These are phyloP conservation scores for Valencia hispanica DNA, from an alignment of 2,797 vertebrate genomes.

Conservation along the genomic window DNA sequence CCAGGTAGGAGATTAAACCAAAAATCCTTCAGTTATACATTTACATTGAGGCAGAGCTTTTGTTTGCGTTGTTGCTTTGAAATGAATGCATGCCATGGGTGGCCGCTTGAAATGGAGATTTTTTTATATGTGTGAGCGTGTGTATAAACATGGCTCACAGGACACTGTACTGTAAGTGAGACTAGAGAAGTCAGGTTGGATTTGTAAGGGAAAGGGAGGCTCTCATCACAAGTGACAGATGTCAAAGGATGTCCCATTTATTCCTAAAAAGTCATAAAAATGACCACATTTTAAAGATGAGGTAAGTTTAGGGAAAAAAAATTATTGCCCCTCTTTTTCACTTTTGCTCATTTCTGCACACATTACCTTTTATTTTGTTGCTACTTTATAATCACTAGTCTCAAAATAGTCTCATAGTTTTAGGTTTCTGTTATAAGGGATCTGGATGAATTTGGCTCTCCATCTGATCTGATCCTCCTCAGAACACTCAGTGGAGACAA, in stretches of 20 bases:
- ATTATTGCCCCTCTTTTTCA: background rate
- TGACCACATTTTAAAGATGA: background rate
- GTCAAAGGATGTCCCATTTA: conserved; percentile 31
- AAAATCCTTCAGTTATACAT: conserved; percentile 5
- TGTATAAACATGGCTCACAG: conserved; percentile 31
- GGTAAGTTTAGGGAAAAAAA: conserved; percentile 2
- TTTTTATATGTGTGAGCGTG: conserved; percentile 17
- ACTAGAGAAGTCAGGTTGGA: conserved; percentile 41
- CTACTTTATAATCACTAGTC: background rate
- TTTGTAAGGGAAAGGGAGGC: conserved; percentile 13
- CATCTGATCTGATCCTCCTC: conserved; percentile 29
- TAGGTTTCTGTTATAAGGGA: conserved; percentile 4
- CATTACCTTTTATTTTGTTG: background rate
- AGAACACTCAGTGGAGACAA: conserved; percentile 12
- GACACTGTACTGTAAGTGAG: conserved; percentile 39
- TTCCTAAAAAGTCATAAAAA: conserved; percentile 6
- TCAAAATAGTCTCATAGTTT: background rate
- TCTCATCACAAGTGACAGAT: conserved; percentile 70
- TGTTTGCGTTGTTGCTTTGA: conserved; percentile 31
- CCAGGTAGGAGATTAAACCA: conserved; percentile 68
- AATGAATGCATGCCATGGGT: conserved; percentile 13
- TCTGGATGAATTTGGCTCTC: conserved; percentile 10
- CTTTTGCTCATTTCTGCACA: background rate
- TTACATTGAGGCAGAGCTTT: conserved; percentile 7
- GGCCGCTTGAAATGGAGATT: conserved; percentile 28